Base-by-base conservation (phyloP, 2,888 invertebrate genomes). In the Thymelicus sylvestris region DNA sequence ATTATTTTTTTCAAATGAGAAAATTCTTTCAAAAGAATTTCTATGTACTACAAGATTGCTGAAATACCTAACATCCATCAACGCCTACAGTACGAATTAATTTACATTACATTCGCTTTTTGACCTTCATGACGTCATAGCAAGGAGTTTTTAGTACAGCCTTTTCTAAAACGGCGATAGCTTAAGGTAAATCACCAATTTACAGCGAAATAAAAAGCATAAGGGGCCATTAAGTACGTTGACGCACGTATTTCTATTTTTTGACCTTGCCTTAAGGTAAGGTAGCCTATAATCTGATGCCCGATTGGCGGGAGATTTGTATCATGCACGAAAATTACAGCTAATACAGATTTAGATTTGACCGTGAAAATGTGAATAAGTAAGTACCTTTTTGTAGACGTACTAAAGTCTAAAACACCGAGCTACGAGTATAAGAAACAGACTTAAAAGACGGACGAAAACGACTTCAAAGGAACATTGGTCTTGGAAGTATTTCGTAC, bases 191-290 rank as follows among this genome's bases (percentile, higher is more conserved):
- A 55, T 24, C 64, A 41, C 61, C 66, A 62, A 66, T 71, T 71
- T 66, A 66, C 66, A 66, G 38, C 55, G 61, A 66, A 66, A 70
- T 52, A 38, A 62, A 62, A 50, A 7, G 55, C 19, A 12, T 57
- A 64, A 64, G 70, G 57, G 65, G 24, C 70, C 65, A 44, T 70
- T 70, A 38, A 7, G 24, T 38, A 68, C 55, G 55, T 52, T 60
- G 73, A 64, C 69, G 68, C 76, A 79, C 79, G 77, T 67, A 79
- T 77, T 77, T 77, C 77, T 77, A 76, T 31, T 66, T 74, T 66
- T 60, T 73, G 82, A 79, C 81, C 82, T 82, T 80, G 78, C 74
- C 69, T 67, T 65, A 71, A 67, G 61, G 67, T 75, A 74, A 44
- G 44, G 61, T 64, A 73, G 57, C 69, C 72, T 73, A 69, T 71